Evolutionary conservation across 2,113 vertebrate species (phyloP).

Genomic region (Callaeas wilsoni): DNA sequence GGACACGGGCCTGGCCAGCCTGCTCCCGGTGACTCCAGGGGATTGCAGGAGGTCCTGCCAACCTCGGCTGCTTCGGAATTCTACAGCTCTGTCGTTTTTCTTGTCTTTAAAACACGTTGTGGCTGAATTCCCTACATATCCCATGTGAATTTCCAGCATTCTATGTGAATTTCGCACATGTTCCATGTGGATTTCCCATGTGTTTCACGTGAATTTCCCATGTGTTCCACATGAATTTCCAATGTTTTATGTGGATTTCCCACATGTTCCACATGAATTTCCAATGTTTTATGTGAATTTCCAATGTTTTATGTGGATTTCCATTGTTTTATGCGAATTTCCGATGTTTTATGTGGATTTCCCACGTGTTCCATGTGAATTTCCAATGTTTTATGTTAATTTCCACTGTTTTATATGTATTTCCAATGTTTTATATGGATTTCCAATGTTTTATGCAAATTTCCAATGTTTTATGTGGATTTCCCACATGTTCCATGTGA

Average conservation of each 20-base stretch:
- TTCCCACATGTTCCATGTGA: too few relatives aligned
- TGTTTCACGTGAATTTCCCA: not conserved
- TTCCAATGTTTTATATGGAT: not conserved
- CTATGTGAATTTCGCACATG: fast-evolving
- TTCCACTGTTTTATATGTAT: too few relatives aligned
- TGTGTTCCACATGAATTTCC: fast-evolving
- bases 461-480: not conserved
- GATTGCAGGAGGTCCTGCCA: not conserved
- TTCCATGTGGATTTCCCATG: not conserved
- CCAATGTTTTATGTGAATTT: not conserved
- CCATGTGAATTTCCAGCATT: not conserved
- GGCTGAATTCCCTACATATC: not conserved
- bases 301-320: not conserved
- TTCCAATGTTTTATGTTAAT: not conserved
- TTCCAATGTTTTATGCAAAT: not conserved
- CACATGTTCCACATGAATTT: not conserved
- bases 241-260: too few relatives aligned
- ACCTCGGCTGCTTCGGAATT: fast-evolving
- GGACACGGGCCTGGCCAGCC: not conserved
- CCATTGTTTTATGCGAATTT: not conserved
- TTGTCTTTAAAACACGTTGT: fast-evolving
- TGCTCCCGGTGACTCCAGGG: fast-evolving
- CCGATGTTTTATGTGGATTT: not conserved
- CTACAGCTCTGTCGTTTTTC: fast-evolving
- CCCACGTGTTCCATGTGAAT: not conserved